Base-by-base conservation (phyloP, 2,888 invertebrate genomes). In the Drosophila prostipennis region DNA sequence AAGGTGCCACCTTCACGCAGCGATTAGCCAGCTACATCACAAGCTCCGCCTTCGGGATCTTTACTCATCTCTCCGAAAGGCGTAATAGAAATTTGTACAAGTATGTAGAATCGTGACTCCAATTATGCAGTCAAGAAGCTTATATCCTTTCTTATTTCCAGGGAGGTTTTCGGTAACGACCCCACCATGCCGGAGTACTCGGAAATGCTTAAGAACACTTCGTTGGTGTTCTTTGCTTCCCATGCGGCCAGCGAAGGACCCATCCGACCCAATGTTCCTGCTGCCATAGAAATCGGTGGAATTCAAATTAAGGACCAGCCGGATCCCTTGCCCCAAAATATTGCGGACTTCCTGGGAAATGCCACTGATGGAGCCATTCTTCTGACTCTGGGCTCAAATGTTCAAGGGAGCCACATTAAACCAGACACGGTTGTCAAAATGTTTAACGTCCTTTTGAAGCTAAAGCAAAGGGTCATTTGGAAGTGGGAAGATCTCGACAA, bases 1-100 rank as follows among this genome's bases (percentile, higher is more conserved):
- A 67, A 10, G 32, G 45, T 0, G 72, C 29, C 3, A 10, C 29
- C 5, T 46, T 46, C 46, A 8, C 1, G 3, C 29, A 46, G 14
- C 29, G 46, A 2, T 0, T 87, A 0, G 26, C 48, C 0, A 87
- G 83, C 72, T 71, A 76, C 2, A 0, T 80, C 0, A 48, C 54
- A 0, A 54, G 40, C 23, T 0, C 16, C 6, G 61, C 55, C 0
- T 49, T 81, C 10, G 46, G 2, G 2, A 6, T 29, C 14, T 29
- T 32, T n/a, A 16, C 13, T 3, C 3, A 7, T 6, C 2, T 46
- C 0, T 32, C 46, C 1, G 14, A 29, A 3, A 32, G 10, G 11
- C 46, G 16, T 11, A 32, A 32, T 1, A 2, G 23, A 11, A 32
- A 8, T 5, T 46, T 32, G 2, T 46, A 46, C 29, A 29, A 46